These are phyloP conservation scores for Clarias laeviceps DNA, from an alignment of 2,797 vertebrate genomes.

Conservation along the genomic window DNA sequence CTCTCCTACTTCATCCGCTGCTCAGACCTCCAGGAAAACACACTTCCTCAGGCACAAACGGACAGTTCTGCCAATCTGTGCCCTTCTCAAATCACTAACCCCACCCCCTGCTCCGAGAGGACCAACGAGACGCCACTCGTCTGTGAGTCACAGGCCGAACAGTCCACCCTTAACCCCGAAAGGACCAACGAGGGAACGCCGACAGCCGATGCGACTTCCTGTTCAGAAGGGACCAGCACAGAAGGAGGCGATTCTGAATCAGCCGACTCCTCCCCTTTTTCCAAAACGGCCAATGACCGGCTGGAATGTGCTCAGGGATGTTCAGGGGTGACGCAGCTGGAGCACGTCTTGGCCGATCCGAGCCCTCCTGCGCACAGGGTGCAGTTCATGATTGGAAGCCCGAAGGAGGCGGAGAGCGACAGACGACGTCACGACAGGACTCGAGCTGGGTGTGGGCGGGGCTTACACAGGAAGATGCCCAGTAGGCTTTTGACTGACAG, in stretches of 20 bases:
- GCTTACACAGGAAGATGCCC: constrained; percentile 61
- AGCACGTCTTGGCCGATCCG: constrained; percentile 60
- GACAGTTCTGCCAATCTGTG: constrained; percentile 44
- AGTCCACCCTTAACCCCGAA: constrained; percentile 63
- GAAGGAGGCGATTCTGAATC: neutral
- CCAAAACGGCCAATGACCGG: constrained; percentile 6
- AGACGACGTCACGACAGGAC: constrained; percentile 42
- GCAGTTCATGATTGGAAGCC: constrained; percentile 84
- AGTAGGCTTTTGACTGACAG: constrained; percentile 72
- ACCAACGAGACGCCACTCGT: constrained; percentile 51
- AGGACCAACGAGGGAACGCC: constrained; percentile 59
- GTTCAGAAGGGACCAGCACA: constrained; percentile 17
- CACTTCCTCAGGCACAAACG: constrained; percentile 57
- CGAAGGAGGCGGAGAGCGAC: constrained; percentile 64
- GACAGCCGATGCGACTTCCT: neutral
- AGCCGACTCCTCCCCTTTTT: neutral
- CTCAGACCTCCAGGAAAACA: constrained; percentile 84
- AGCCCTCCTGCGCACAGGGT: constrained; percentile 69
- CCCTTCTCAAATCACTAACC: constrained; percentile 22
- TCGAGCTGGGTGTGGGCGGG: constrained; percentile 29
- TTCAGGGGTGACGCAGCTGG: constrained; percentile 61
- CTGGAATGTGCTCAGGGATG: constrained; percentile 38
- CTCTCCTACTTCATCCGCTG: constrained; percentile 88
- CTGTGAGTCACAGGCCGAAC: constrained; percentile 3
- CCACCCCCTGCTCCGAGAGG: constrained; percentile 66